Evolutionary conservation across 2,797 vertebrate species (phyloP).

Genomic region (Phataginus tetradactyla): DNA sequence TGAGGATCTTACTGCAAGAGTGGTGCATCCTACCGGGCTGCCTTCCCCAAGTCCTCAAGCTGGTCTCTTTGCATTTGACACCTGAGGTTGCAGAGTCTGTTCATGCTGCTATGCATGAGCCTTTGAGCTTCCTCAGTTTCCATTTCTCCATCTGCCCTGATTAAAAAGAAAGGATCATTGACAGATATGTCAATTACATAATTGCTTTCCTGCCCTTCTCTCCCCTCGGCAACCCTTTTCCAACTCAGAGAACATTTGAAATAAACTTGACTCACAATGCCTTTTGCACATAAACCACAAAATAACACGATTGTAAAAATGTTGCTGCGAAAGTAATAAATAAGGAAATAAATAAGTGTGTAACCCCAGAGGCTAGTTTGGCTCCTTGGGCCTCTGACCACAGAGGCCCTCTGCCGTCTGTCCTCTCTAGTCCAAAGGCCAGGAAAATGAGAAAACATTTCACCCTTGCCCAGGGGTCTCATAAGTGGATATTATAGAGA

Average conservation of each 20-base stretch:
- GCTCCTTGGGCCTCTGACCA: conserved; percentile 60
- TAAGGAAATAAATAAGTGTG: conserved; percentile 77
- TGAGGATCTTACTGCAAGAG: neutral
- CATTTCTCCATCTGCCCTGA: neutral
- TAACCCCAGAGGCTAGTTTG: conserved; percentile 75
- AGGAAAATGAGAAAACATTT: conserved; percentile 16
- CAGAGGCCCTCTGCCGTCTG: conserved; percentile 42
- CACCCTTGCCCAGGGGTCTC: neutral
- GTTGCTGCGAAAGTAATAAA: conserved; percentile 76
- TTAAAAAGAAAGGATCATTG: conserved; percentile 72
- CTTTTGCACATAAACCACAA: conserved; percentile 77
- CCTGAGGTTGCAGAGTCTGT: neutral
- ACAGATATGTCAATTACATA: conserved; percentile 72
- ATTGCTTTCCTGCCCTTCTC: conserved; percentile 56
- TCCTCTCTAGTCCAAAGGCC: neutral
- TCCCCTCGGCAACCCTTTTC: conserved; percentile 46
- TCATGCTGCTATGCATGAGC: neutral
- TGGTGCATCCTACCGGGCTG: neutral
- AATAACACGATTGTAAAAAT: conserved; percentile 79
- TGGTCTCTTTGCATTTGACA: neutral
- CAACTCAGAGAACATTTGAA: conserved; percentile 55
- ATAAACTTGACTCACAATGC: conserved; percentile 68
- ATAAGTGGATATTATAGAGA: neutral
- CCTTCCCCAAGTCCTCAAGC: neutral
- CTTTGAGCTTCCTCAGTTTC: neutral